Evolutionary conservation across 2,113 vertebrate genomes (phyloP).

Genomic region (Cnemophilus loriae): DNA sequence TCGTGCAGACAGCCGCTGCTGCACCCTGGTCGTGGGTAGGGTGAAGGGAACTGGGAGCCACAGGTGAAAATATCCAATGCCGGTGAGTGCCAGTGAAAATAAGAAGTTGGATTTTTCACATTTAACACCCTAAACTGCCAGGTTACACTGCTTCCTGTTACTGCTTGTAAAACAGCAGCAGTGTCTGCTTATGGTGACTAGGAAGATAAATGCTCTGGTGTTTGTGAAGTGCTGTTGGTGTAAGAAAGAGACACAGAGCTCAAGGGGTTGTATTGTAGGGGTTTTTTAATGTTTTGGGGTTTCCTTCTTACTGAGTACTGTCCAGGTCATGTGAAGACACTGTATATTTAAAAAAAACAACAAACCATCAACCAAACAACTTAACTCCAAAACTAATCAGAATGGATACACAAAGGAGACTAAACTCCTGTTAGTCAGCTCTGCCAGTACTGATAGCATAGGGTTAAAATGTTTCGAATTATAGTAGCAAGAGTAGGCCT

Average conservation of each 20-base stretch:
- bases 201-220: background rate
- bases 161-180: background rate
- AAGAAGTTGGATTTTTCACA: background rate
- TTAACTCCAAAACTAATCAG: background rate
- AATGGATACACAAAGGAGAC: background rate
- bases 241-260: background rate
- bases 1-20: rapidly evolving
- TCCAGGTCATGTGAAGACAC: background rate
- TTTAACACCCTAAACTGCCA: background rate
- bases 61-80: background rate
- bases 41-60: background rate
- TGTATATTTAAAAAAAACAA: background rate
- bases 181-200: background rate
- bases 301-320: background rate
- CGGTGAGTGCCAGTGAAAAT: rapidly evolving
- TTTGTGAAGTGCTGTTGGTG: background rate
- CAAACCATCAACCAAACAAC: background rate
- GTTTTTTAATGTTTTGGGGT: background rate
- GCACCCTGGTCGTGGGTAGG: rapidly evolving
- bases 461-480: too few species aligned
- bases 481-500: too few species aligned
- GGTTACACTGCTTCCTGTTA: background rate
- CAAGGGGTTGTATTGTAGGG: background rate
- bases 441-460: background rate
- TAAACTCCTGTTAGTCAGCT: background rate